phyloP scores from a whole-genome alignment of 2,888 invertebrate species.

The Drosophila mulleri region DNA sequence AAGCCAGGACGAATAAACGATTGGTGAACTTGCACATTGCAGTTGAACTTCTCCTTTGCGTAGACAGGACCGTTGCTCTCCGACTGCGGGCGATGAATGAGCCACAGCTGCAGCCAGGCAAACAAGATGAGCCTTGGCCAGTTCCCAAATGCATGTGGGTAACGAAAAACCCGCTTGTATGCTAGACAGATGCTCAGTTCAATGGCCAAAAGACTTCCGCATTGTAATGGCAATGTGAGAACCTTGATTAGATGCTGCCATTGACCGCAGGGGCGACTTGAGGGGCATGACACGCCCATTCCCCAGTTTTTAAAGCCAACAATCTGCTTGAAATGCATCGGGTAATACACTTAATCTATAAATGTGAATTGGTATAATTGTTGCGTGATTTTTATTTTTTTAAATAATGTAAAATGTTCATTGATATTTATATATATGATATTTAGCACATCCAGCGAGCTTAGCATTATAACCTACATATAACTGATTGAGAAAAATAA shows the following conservation, averaged over 20 bases:
- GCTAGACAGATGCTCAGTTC: conserved; percentile 54
- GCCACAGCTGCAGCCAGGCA: conserved; percentile 31
- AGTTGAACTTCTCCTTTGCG: conserved; percentile 13
- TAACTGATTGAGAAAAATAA: conserved; percentile 25
- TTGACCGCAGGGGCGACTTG: conserved; percentile 32
- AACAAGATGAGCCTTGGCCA: conserved; percentile 44
- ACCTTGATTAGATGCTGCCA: conserved; percentile 31
- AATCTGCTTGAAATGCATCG: too few species aligned
- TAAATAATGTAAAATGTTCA: neutral
- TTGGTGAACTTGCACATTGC: conserved; percentile 84
- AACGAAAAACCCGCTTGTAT: conserved; percentile 62
- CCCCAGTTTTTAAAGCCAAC: too few species aligned
- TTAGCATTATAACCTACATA: conserved; percentile 63
- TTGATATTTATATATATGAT: conserved; percentile 2
- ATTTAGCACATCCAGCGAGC: conserved; percentile 14
- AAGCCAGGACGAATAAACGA: conserved; percentile 80
- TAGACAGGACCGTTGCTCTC: conserved; percentile 59
- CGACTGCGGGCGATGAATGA: conserved; percentile 65
- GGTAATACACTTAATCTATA: too few species aligned
- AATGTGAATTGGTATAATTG: too few species aligned
- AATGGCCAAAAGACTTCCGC: conserved; percentile 75
- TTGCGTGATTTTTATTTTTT: too few species aligned
- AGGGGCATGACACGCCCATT: too few species aligned
- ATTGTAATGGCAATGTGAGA: conserved; percentile 66
- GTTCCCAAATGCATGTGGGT: neutral